phyloP scores from a whole-genome alignment of 1,140 invertebrate species.

The Drosophila pandora region DNA sequence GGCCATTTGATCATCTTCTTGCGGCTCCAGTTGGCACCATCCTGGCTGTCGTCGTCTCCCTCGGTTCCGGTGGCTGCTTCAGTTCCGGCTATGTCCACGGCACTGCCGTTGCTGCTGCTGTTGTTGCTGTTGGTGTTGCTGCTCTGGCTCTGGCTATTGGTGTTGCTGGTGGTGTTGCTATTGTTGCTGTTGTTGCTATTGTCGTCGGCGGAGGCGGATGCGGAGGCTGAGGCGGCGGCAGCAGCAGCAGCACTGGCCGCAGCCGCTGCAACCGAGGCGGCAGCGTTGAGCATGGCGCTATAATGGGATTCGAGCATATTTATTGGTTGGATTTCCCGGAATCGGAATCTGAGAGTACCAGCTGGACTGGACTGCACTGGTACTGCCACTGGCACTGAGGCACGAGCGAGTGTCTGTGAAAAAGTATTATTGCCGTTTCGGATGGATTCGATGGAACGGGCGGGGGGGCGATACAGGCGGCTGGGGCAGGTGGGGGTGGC shows the following conservation, averaged over 20 bases:
- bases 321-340: conserved; percentile 5
- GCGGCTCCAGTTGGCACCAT: not conserved
- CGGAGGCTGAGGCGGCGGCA: not conserved
- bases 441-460: not conserved
- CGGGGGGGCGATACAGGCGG: conserved; percentile 2
- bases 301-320: conserved; percentile 64
- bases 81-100: conserved; percentile 24
- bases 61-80: not conserved
- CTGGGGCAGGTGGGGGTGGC: conserved; percentile 1
- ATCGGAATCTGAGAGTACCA: too few species aligned
- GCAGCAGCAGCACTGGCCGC: conserved; percentile 3
- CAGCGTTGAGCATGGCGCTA: conserved; percentile 34
- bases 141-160: conserved; percentile 2
- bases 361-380: too few species aligned
- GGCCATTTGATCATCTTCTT: not conserved
- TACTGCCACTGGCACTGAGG: not conserved
- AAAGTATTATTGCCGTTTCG: conserved; percentile 1
- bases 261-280: conserved; percentile 17
- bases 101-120: conserved; percentile 38
- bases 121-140: conserved; percentile 11
- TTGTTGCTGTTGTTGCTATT: conserved; percentile 19
- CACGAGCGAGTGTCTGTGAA: not conserved
- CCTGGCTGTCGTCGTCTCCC: not conserved
- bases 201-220: conserved; percentile 5
- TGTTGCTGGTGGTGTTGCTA: conserved; percentile 14